A percentile compares a stretch with the other conserved stretches of the same genome.
Evolutionary conservation across 2,797 vertebrate genomes (phyloP).

Genomic region (Danio kyathit): DNA sequence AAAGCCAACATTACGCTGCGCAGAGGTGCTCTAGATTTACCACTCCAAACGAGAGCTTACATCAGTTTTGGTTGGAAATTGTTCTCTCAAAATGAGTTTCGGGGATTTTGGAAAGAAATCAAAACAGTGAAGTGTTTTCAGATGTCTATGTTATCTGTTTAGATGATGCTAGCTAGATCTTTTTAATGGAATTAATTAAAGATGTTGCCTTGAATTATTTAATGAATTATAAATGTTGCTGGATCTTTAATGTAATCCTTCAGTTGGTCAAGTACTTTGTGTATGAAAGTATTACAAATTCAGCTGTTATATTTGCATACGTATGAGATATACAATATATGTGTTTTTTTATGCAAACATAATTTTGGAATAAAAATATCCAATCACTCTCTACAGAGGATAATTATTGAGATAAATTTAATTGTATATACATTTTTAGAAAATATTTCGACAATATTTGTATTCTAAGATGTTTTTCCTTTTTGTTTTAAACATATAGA

Average conservation of each 20-base stretch:
- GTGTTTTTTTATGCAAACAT: too few relatives aligned
- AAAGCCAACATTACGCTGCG: slow-evolving; percentile 16
- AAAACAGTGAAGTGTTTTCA: slow-evolving; percentile 1
- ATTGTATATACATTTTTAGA: not conserved
- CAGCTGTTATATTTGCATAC: not conserved
- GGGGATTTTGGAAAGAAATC: slow-evolving; percentile 25
- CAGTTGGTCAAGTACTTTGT: not conserved
- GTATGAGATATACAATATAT: not conserved
- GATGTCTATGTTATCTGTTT: slow-evolving; percentile 1
- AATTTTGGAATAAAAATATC: not conserved
- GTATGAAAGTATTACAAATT: not conserved
- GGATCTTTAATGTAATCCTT: not conserved
- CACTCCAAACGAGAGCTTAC: slow-evolving; percentile 47
- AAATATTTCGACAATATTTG: not conserved
- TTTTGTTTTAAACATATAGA: too few relatives aligned
- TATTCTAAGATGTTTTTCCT: too few relatives aligned
- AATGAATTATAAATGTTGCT: not conserved
- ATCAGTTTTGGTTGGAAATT: slow-evolving; percentile 59
- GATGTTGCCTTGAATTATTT: too few relatives aligned
- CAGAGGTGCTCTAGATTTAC: slow-evolving; percentile 17
- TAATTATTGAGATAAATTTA: not conserved
- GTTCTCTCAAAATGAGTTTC: slow-evolving; percentile 14
- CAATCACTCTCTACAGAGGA: not conserved
- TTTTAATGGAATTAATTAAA: too few relatives aligned
- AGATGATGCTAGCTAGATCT: too few relatives aligned